Percentiles rank a stretch among this genome's conserved stretches.
Conservation (phyloP, 1,140 invertebrate genomes). For the Popillia japonica region DNA sequence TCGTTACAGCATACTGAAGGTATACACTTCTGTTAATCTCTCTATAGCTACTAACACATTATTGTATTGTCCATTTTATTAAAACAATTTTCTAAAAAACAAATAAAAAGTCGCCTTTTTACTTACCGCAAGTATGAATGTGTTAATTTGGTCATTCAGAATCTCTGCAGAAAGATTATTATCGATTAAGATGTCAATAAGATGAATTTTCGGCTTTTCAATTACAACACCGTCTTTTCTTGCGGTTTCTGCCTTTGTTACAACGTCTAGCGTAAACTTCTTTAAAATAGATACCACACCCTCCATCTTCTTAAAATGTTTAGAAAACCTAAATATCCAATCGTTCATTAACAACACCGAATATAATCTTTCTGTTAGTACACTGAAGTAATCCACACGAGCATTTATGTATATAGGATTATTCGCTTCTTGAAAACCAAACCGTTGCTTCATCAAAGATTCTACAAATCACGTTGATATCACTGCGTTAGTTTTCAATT, state of each 20-base stretch:
- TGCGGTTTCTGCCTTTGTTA: neutral
- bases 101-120: neutral
- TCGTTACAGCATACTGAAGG: too few species aligned
- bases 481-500: too few species aligned
- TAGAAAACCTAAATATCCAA: neutral
- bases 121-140: conserved; percentile 5
- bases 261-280: neutral
- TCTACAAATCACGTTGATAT: neutral
- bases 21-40: too few species aligned
- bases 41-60: neutral
- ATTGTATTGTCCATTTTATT: neutral
- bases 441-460: neutral
- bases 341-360: neutral
- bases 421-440: neutral
- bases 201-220: neutral
- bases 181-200: neutral
- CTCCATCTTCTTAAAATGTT: neutral
- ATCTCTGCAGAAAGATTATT: neutral
- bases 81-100: neutral
- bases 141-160: neutral
- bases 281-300: neutral
- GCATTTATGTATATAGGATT: neutral
- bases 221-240: neutral
- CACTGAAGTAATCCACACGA: neutral
- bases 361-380: neutral